These are phyloP conservation scores for Peromyscus eremicus DNA, from an alignment of 2,797 vertebrate species.

Conservation along the genomic window DNA sequence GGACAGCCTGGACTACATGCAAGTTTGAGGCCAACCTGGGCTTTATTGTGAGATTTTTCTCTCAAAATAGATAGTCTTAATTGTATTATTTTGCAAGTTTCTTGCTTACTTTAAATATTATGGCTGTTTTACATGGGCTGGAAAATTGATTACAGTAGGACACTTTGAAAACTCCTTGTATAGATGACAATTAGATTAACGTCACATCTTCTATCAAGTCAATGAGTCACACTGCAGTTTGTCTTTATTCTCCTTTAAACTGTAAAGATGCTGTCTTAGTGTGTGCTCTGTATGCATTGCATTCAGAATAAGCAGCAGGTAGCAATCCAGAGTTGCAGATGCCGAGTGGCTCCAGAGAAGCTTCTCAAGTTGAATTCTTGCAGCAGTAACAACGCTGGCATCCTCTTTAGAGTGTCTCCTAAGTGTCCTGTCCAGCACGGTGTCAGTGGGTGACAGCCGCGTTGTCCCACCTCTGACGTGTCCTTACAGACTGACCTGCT, in stretches of 20 bases:
- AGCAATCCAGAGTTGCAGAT: conserved; percentile 34
- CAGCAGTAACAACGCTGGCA: conserved; percentile 28
- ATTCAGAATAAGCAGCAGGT: conserved; percentile 54
- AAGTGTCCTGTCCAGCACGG: conserved; percentile 43
- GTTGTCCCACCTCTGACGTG: not conserved
- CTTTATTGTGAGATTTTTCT: not conserved
- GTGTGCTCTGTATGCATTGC: not conserved
- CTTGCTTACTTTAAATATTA: conserved; percentile 25
- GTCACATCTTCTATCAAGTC: conserved; percentile 9
- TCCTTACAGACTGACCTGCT: not conserved
- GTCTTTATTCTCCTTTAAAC: conserved; percentile 12
- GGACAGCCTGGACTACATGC: not conserved
- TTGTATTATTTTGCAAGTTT: conserved; percentile 43
- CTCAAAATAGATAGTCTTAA: not conserved
- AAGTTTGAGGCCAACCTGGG: not conserved
- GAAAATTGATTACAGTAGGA: not conserved
- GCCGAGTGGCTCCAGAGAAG: conserved; percentile 18
- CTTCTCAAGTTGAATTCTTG: conserved; percentile 51
- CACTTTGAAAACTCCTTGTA: conserved; percentile 46
- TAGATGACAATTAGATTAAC: conserved; percentile 31
- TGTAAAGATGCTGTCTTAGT: conserved; percentile 46
- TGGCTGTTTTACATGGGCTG: not conserved
- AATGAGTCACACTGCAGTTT: not conserved
- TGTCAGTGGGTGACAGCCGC: not conserved
- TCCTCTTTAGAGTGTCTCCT: conserved; percentile 47